Evolutionary conservation across 1,140 invertebrate genomes (phyloP), one percentile per base, ranked within the genome.

Genomic region (Hesperophylax magnus): DNA sequence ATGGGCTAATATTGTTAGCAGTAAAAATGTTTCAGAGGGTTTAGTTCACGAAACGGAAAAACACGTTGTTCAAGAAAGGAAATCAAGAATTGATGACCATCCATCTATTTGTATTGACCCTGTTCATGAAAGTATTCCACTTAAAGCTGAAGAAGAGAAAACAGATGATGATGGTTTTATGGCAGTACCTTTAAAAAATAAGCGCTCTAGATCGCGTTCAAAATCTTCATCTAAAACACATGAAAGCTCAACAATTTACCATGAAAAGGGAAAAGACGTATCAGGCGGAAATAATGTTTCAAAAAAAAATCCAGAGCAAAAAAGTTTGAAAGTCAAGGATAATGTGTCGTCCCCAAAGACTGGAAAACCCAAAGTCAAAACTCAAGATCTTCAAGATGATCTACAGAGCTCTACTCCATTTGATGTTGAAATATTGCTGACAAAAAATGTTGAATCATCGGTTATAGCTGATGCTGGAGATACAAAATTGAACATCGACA

Each of bases 101-200:
- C 89, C 89, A 34, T 76, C 87, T 65, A 90, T 90, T 67, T 85
- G 90, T 81, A 86, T 90, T 22, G 88, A 89, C 76, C 84, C 87
- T 80, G 86, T 85, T 56, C 86, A 11, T 47, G 39, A 86, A 79
- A 80, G 67, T 34, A 85, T 86, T 65, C 63, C 85, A 56, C 79
- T 83, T n/a, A 67, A 65, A 39, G 88, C 85, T 84, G 80, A 83
- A 77, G 85, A 86, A 75, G 17, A 85, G 47, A 81, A 85, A 85
- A 81, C 88, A 2, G 89, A 89, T 86, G 84, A 86, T 52, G 88
- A 90, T 83, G 88, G 88, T 24, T 90, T 90, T 84, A 89, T 90
- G 71, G 86, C 85, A 24, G 88, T 89, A 60, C 74, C 58, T 77
- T 86, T 88, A 58, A 87, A 88, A 86, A 86, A 84, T 82, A 86